phyloP scores from a whole-genome alignment of 2,888 invertebrate genomes.

The Petrophora chlorosata region DNA sequence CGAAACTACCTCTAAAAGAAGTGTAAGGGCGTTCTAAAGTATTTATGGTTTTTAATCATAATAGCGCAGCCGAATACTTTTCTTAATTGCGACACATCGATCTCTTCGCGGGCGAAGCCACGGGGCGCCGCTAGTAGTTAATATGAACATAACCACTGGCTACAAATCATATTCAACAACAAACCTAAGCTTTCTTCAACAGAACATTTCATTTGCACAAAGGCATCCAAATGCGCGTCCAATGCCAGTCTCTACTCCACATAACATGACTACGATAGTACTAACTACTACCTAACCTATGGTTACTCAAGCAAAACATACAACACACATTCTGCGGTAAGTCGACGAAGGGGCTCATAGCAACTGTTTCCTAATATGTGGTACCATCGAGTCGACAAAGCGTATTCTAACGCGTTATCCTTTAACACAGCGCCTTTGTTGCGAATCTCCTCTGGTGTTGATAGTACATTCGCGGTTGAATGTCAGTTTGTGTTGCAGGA shows the following conservation, averaged over 20 bases:
- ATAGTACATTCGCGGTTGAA: constrained; percentile 23
- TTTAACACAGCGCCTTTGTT: constrained; percentile 57
- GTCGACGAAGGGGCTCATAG: neutral
- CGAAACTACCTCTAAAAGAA: no score
- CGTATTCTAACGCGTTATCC: constrained; percentile 59
- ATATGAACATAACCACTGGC: no score
- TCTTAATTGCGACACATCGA: no score
- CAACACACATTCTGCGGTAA: no score
- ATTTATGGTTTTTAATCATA: no score
- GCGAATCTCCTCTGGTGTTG: constrained; percentile 32
- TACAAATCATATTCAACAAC: no score
- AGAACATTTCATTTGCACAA: constrained; percentile 31
- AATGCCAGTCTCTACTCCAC: constrained; percentile 36
- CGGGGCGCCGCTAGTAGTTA: no score
- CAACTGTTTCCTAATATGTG: constrained; percentile 1
- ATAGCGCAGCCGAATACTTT: no score
- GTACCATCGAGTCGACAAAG: constrained; percentile 48
- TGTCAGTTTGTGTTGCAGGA: constrained; percentile 13
- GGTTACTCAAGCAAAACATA: no score
- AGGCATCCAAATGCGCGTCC: constrained; percentile 42
- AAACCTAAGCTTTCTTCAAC: constrained; percentile 17
- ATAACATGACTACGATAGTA: constrained; percentile 27
- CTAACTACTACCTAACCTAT: neutral
- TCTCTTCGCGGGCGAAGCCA: no score
- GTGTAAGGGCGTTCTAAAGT: no score